Percentiles rank a stretch among this genome's conserved stretches.
These are phyloP conservation scores for Gisinianus flammeolus DNA, from an alignment of 2,888 invertebrate genomes.

Conservation along the genomic window DNA sequence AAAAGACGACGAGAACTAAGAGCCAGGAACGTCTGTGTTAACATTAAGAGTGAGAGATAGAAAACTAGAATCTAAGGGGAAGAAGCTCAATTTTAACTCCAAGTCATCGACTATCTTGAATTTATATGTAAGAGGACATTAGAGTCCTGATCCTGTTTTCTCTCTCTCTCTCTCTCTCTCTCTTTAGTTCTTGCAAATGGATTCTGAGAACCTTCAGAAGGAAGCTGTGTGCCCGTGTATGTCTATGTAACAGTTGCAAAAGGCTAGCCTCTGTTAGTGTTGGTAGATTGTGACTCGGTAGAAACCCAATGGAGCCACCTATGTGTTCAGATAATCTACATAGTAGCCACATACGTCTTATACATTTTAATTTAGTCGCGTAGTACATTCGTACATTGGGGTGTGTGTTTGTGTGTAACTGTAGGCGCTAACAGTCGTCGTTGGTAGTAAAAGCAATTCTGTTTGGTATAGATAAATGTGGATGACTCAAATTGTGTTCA, in stretches of 20 bases:
- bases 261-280: too few relatives aligned
- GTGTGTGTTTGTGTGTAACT: neutral
- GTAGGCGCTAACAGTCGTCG: neutral
- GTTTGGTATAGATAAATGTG: neutral
- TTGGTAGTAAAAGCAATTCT: neutral
- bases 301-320: neutral
- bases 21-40: neutral
- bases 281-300: neutral
- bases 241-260: too few relatives aligned
- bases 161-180: constrained; percentile 16
- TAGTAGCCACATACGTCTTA: constrained; percentile 3
- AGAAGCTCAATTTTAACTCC: neutral
- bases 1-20: neutral
- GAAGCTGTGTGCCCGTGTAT: neutral
- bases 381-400: neutral
- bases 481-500: neutral
- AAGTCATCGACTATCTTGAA: constrained; percentile 16
- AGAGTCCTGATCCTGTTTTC: neutral
- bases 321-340: constrained; percentile 14
- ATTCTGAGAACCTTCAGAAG: neutral
- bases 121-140: constrained; percentile 13
- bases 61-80: constrained; percentile 7
- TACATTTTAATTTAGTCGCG: constrained; percentile 14
- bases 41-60: constrained; percentile 4
- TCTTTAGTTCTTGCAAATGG: constrained; percentile 10